Base-by-base conservation (phyloP, 1,140 invertebrate genomes). In the Psix sp. region DNA sequence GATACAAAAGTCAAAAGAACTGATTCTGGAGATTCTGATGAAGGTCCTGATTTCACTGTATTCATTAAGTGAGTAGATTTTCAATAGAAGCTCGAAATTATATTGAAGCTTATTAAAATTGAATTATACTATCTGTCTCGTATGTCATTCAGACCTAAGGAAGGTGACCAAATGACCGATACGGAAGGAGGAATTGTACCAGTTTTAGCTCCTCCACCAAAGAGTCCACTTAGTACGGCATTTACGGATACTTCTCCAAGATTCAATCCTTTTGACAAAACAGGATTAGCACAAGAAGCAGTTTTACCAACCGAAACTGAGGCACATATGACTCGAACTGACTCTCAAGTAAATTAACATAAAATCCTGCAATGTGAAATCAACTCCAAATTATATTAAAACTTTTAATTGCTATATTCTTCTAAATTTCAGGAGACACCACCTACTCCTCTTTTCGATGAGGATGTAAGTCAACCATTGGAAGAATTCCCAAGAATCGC, bases 391-490 rank as follows among this genome's bases (percentile, higher is more conserved):
- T 24, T 24, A 38, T 38, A 38, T 11, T 26, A 5, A 6, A 5
- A 17, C 68, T 52, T 1, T 88, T n/a, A n/a, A n/a, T n/a, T n/a
- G n/a, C n/a, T n/a, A n/a, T n/a, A n/a, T n/a, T n/a, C n/a, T n/a
- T n/a, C n/a, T n/a, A n/a, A n/a, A n/a, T n/a, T n/a, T n/a, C n/a
- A 93, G 86, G 93, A 96, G 84, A 95, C 93, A 20, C 95, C 93
- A 24, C 94, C 94, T 3, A 96, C 94, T 10, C 96, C 96, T 7
- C 89, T 99, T 4, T 99, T 96, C 84, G 97, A 99, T 82, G 97
- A 98, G 60, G 96, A 98, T 82, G 91, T 95, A 15, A 95, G 96
- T 1, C 93, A 95, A 84, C 97, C 97, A 0, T 88, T 99, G 11
- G 95, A 97, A 86, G 93, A 95, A 14, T 99, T 98, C 84, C 95